Evolutionary conservation across 2,888 invertebrate species (phyloP).

Genomic region (Habrosyne pyritoides): DNA sequence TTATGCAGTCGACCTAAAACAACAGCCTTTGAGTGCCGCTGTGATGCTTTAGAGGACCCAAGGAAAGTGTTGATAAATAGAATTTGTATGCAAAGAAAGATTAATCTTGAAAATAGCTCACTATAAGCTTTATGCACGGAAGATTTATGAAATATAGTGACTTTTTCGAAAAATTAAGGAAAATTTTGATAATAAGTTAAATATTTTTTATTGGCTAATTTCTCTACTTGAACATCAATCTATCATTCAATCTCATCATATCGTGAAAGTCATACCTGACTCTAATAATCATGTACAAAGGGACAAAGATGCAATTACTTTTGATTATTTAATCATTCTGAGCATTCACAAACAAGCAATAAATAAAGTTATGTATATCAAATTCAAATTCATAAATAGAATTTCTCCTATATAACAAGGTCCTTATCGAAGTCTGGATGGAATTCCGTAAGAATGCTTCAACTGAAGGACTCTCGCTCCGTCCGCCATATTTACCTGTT

Average conservation of each 20-base stretch:
- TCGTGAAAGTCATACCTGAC: too few relatives aligned
- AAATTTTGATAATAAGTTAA: too few relatives aligned
- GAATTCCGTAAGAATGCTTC: neutral
- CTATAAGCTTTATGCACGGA: neutral
- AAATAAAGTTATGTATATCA: too few relatives aligned
- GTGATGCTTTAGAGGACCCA: neutral
- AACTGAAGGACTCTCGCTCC: neutral
- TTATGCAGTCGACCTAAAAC: neutral
- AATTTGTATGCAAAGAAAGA: neutral
- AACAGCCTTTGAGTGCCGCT: neutral
- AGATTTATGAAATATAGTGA: too few relatives aligned
- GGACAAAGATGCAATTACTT: too few relatives aligned
- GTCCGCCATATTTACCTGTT: neutral
- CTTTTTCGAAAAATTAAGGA: too few relatives aligned
- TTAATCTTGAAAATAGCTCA: neutral
- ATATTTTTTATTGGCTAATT: too few relatives aligned
- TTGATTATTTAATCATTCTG: too few relatives aligned
- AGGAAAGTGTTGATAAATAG: neutral
- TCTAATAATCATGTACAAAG: too few relatives aligned
- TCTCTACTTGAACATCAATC: too few relatives aligned
- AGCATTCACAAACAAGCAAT: too few relatives aligned
- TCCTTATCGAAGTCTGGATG: neutral
- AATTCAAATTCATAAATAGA: neutral
- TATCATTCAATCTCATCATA: too few relatives aligned
- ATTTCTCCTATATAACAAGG: neutral